Evolutionary conservation across 2,888 invertebrate genomes (phyloP).

Genomic region (Pedicia rivosa): DNA sequence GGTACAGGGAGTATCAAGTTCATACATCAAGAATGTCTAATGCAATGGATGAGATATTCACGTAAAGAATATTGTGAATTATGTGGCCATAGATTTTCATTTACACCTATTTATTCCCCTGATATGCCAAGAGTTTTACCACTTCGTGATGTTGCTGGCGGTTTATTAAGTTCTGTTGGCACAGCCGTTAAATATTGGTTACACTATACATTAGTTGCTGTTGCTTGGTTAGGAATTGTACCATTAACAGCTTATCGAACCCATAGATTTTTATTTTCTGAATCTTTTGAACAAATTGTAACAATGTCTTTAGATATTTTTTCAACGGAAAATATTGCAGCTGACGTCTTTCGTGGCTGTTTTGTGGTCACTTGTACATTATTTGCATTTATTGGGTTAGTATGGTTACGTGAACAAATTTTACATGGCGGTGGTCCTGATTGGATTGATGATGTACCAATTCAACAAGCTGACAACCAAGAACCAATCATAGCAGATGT

Average conservation of each 20-base stretch:
- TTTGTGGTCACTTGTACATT: slow-evolving; percentile 94
- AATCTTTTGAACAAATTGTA: slow-evolving; percentile 70
- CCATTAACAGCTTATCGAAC: slow-evolving; percentile 93
- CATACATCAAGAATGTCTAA: slow-evolving; percentile 96
- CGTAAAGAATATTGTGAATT: slow-evolving; percentile 97
- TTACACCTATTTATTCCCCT: slow-evolving; percentile 98
- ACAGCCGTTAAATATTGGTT: slow-evolving; percentile 94
- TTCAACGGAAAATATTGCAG: slow-evolving; percentile 80
- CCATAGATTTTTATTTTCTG: slow-evolving; percentile 83
- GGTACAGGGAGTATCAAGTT: slow-evolving; percentile 98
- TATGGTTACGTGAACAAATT: slow-evolving; percentile 97
- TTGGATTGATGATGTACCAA: slow-evolving; percentile 62
- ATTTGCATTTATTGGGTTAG: slow-evolving; percentile 89
- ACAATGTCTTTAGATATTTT: slow-evolving; percentile 83
- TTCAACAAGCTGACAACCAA: slow-evolving; percentile 24
- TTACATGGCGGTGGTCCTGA: slow-evolving; percentile 94
- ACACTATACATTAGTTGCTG: slow-evolving; percentile 90
- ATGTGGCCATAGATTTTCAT: slow-evolving; percentile 93
- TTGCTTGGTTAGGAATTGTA: slow-evolving; percentile 95
- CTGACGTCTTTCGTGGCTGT: slow-evolving; percentile 91
- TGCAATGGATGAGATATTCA: slow-evolving; percentile 98
- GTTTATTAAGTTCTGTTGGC: slow-evolving; percentile 73
- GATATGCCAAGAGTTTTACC: slow-evolving; percentile 99
- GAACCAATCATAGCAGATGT: slow-evolving; percentile 19
- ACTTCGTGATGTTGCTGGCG: slow-evolving; percentile 79